Percentiles rank a stretch among this genome's conserved stretches.
Conservation (phyloP, 2,797 vertebrate species). For the Crenuchus spilurus region DNA sequence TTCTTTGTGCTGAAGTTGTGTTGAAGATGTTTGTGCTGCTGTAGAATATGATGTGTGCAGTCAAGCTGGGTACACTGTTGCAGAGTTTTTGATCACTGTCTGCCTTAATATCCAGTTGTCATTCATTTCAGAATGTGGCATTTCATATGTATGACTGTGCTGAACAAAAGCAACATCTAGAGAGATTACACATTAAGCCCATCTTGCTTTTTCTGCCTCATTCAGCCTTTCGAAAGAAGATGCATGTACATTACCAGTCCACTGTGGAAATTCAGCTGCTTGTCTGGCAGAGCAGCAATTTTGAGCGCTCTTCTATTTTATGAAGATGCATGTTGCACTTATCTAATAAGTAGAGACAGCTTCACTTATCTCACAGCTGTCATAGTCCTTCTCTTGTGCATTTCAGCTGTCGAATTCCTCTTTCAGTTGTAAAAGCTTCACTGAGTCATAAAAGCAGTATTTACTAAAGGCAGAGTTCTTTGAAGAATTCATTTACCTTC, state of each 20-base stretch:
- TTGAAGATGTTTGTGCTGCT: no score
- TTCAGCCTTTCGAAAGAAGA: constrained; percentile 28
- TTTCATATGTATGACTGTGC: constrained; percentile 1
- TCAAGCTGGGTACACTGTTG: neutral
- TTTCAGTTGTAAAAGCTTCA: constrained; percentile 76
- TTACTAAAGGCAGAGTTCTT: constrained; percentile 66
- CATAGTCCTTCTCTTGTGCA: constrained; percentile 68
- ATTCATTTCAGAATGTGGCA: constrained; percentile 7
- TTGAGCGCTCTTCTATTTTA: constrained; percentile 42
- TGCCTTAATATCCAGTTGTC: neutral
- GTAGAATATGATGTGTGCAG: neutral
- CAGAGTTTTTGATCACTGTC: constrained; percentile 21
- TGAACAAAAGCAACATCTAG: constrained; percentile 5
- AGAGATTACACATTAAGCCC: constrained; percentile 36
- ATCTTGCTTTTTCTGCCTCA: constrained; percentile 36
- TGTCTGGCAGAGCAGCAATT: constrained; percentile 43
- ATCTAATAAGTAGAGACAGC: constrained; percentile 77
- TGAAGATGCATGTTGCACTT: constrained; percentile 67
- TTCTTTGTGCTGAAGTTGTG: no score
- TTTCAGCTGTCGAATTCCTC: constrained; percentile 69
- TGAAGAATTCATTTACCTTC: constrained; percentile 71
- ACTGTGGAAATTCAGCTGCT: constrained; percentile 34
- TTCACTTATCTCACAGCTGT: constrained; percentile 78
- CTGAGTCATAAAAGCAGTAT: constrained; percentile 72
- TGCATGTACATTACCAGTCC: constrained; percentile 25